phyloP scores from a whole-genome alignment of 2,888 invertebrate species.

The Trachelus stipa region DNA sequence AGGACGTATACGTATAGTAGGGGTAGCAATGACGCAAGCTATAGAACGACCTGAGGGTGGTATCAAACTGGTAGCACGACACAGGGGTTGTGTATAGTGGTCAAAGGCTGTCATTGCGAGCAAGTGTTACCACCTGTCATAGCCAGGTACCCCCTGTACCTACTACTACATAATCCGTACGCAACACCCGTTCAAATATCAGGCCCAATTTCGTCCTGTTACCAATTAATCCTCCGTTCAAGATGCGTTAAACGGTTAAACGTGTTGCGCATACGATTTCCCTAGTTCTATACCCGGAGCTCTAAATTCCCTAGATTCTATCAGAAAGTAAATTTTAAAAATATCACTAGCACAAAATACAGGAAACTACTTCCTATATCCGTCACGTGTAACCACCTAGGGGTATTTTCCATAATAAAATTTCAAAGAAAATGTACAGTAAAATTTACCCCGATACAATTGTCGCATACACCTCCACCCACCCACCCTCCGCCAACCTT shows the following conservation, averaged over 20 bases:
- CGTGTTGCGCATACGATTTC: neutral
- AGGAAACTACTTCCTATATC: neutral
- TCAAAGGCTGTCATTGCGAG: constrained; percentile 48
- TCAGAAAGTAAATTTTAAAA: neutral
- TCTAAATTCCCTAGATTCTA: neutral
- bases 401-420: neutral
- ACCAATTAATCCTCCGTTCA: neutral
- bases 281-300: neutral
- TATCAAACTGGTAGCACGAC: constrained; percentile 8
- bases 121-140: constrained; percentile 50
- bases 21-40: constrained; percentile 28
- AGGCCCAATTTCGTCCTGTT: neutral
- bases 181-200: neutral
- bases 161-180: neutral
- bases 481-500: neutral
- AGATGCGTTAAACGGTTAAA: neutral
- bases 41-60: neutral
- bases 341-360: neutral
- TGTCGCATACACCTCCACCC: neutral
- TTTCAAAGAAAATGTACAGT: neutral
- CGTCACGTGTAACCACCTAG: neutral
- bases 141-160: constrained; percentile 32
- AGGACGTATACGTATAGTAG: neutral
- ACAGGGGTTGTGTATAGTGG: constrained; percentile 15
- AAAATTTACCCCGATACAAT: neutral